Percentiles rank a stretch among this genome's conserved stretches.
These are phyloP conservation scores for Epinephelus malabaricus DNA, from an alignment of 2,797 vertebrate species.

Conservation along the genomic window DNA sequence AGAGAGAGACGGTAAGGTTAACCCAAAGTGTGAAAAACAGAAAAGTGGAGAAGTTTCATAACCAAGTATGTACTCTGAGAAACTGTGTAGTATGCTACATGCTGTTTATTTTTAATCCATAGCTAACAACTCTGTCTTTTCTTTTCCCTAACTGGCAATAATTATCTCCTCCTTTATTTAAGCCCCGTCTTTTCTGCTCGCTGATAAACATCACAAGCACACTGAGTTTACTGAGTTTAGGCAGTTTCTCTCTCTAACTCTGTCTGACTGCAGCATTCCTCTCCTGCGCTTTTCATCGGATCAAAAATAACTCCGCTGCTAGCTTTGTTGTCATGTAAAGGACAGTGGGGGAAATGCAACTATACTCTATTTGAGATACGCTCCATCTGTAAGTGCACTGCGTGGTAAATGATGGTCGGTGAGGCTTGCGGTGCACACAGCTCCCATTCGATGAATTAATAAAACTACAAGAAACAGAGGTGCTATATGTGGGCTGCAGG, in stretches of 20 bases:
- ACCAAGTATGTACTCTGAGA: slow-evolving; percentile 32
- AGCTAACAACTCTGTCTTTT: slow-evolving; percentile 19
- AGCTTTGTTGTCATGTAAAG: slow-evolving; percentile 50
- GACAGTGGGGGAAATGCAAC: slow-evolving; percentile 43
- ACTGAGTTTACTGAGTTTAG: slow-evolving; percentile 32
- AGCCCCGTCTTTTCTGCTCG: slow-evolving; percentile 36
- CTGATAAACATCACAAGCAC: slow-evolving; percentile 38
- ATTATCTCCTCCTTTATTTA: slow-evolving; percentile 47
- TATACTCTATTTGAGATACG: slow-evolving; percentile 40
- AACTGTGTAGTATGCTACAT: slow-evolving; percentile 22
- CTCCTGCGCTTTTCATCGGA: slow-evolving; percentile 15
- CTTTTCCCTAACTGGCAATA: slow-evolving; percentile 24
- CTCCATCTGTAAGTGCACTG: slow-evolving; percentile 46
- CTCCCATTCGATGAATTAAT: slow-evolving; percentile 69
- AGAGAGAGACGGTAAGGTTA: slow-evolving; percentile 23
- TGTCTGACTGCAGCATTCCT: slow-evolving; percentile 5
- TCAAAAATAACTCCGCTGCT: slow-evolving; percentile 37
- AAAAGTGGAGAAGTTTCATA: slow-evolving; percentile 23
- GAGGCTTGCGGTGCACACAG: slow-evolving; percentile 9
- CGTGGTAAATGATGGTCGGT: slow-evolving; percentile 49
- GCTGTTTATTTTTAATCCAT: slow-evolving; percentile 30
- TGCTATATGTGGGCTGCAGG: slow-evolving; percentile 28
- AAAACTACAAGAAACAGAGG: slow-evolving; percentile 54
- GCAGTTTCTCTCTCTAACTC: slow-evolving; percentile 13
- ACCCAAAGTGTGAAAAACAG: slow-evolving; percentile 21